phyloP scores from a whole-genome alignment of 2,797 vertebrate genomes.

The Tiaroga cobitis region DNA sequence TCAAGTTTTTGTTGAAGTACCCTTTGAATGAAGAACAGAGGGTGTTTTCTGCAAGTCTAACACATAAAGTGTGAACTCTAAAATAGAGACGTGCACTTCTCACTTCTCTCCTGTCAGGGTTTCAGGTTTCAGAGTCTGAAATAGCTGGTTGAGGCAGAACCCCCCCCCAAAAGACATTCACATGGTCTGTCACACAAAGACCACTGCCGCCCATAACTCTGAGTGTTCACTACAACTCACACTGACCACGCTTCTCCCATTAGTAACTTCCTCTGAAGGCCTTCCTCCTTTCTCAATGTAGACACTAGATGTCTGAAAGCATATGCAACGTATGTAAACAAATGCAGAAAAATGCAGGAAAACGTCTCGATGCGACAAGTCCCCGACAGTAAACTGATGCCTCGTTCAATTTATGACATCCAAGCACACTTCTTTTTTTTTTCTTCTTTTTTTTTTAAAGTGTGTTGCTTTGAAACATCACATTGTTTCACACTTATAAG shows the following conservation, averaged over 20 bases:
- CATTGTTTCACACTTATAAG: background rate
- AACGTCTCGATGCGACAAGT: too few relatives aligned
- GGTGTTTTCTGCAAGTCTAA: background rate
- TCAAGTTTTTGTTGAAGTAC: background rate
- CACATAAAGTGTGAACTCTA: background rate
- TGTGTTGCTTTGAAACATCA: background rate
- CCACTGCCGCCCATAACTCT: background rate
- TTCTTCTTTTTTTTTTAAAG: too few relatives aligned
- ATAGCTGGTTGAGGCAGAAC: constrained; percentile 2
- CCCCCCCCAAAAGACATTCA: background rate
- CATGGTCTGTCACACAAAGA: constrained; percentile 7
- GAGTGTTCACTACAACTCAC: background rate
- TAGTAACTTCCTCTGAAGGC: background rate
- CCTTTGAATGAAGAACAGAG: background rate
- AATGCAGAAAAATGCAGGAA: background rate
- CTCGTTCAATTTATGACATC: background rate
- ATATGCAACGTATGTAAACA: background rate
- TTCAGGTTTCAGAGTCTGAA: constrained; percentile 54
- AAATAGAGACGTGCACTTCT: background rate
- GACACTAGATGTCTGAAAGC: background rate
- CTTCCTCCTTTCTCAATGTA: background rate
- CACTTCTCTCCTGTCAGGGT: constrained; percentile 30
- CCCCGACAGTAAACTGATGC: background rate
- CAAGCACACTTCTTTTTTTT: too few relatives aligned
- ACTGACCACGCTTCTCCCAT: background rate